Conservation (phyloP, 2,797 vertebrate genomes). For the Apodemus agrarius region DNA sequence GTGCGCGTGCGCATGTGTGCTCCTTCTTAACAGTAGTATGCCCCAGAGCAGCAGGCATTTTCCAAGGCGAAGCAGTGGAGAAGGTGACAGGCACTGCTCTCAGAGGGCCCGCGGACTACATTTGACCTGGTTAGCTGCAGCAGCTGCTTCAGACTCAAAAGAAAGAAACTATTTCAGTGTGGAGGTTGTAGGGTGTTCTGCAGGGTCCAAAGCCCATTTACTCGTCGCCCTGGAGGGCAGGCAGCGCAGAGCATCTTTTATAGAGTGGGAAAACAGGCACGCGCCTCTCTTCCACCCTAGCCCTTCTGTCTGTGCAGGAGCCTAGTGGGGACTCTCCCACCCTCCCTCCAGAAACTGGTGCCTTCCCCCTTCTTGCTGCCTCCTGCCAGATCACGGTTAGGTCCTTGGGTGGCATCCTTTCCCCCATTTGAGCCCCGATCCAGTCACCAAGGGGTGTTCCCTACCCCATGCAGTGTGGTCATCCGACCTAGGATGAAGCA, state of each 20-base stretch:
- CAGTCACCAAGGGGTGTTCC: neutral
- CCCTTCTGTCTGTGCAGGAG: neutral
- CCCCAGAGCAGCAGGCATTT: neutral
- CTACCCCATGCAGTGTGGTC: neutral
- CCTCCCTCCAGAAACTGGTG: neutral
- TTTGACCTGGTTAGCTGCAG: neutral
- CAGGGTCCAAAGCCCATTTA: neutral
- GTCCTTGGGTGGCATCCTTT: neutral
- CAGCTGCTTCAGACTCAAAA: slow-evolving; percentile 24
- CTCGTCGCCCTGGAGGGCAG: neutral
- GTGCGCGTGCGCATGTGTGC: neutral
- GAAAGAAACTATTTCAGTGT: slow-evolving; percentile 29
- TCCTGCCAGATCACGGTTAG: neutral
- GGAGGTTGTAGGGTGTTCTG: neutral
- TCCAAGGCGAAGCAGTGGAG: neutral
- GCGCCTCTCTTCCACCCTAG: neutral
- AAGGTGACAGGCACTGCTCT: slow-evolving; percentile 1
- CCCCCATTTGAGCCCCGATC: neutral
- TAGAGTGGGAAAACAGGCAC: neutral
- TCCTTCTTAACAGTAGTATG: neutral
- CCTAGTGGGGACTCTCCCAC: neutral
- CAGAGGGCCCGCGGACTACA: slow-evolving; percentile 13
- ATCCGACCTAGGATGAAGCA: neutral
- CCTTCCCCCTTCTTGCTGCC: neutral
- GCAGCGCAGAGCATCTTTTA: neutral